These are phyloP conservation scores for Mormyrus proboscirostris DNA, from an alignment of 2,797 vertebrate genomes.

Conservation along the genomic window DNA sequence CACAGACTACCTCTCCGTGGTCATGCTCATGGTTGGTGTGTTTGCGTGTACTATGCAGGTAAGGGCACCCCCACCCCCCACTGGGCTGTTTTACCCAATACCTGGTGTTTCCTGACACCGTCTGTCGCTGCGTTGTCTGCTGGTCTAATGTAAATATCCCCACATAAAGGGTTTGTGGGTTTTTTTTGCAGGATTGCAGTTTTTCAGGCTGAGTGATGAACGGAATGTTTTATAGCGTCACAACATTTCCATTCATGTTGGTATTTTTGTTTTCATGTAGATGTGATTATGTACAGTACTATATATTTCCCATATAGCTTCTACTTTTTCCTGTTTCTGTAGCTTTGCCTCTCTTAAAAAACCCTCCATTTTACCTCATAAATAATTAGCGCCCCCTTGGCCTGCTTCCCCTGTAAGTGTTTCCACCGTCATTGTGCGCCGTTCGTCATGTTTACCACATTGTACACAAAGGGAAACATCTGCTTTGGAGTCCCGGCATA, in stretches of 20 bases:
- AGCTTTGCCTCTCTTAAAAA: background rate
- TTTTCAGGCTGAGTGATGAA: background rate
- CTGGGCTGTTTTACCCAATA: background rate
- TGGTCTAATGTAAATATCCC: background rate
- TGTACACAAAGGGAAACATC: constrained; percentile 10
- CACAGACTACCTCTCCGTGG: constrained; percentile 89
- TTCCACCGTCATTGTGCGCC: background rate
- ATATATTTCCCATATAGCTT: background rate
- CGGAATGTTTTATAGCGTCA: background rate
- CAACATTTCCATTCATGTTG: background rate
- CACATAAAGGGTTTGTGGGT: background rate
- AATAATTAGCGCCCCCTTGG: constrained; percentile 1
- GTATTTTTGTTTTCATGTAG: background rate
- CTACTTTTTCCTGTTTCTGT: background rate
- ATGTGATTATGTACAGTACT: background rate
- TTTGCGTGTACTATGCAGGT: constrained; percentile 98
- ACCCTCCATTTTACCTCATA: background rate
- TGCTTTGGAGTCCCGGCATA: background rate
- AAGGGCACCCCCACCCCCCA: constrained; percentile 28
- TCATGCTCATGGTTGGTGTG: constrained; percentile 98
- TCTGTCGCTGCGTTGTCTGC: background rate
- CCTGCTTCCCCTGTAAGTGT: background rate
- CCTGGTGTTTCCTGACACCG: too few species aligned
- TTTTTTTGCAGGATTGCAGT: background rate
- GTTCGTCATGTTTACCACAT: background rate